Base-by-base conservation (phyloP, 2,797 vertebrate genomes). In the Mus minutoides region DNA sequence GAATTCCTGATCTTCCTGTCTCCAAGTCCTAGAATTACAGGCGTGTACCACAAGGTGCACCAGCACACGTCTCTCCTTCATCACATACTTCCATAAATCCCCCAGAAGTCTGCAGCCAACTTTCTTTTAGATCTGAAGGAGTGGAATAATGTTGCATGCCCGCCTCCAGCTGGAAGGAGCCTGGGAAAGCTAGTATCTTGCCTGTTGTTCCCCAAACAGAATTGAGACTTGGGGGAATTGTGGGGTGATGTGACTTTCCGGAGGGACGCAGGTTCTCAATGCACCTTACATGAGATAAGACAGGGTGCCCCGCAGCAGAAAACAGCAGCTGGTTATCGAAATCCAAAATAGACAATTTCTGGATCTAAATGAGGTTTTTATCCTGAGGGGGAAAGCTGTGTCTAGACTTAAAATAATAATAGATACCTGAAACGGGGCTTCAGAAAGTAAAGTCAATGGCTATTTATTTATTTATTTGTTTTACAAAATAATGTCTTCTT, bases 381-480 rank as follows among this genome's bases (percentile, higher is more conserved):
- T 73, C 58, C 5, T 21, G 83, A 87, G 34, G 54, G 46, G 12
- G 8, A 54, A 52, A 75, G 21, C 64, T 19, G 3, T 91, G 64
- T 85, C 40, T 94, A 58, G 71, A 46, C 16, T 52, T 89, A 60
- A 94, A 64, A 67, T 60, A 19, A 60, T 71, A 88, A 54, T 73
- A 86, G 54, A 86, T 14, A 40, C 60, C 46, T 91, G 87, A 85
- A 67, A 80, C 3, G 34, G 86, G 88, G 17, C 77, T 92, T 93
- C 88, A 60, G 82, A 87, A 88, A 88, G 54, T 58, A 82, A 95
- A 79, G 56, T 83, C 73, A 17, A 11, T 67, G 49, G 37, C 40
- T 67, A 31, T 77, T 88, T 82, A 54, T 78, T 88, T n/a, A n/a
- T n/a, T n/a, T n/a, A n/a, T n/a, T 97, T 60, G 43, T 22, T n/a